Conservation (phyloP, 2,113 vertebrate genomes). For the Otus sunia region DNA sequence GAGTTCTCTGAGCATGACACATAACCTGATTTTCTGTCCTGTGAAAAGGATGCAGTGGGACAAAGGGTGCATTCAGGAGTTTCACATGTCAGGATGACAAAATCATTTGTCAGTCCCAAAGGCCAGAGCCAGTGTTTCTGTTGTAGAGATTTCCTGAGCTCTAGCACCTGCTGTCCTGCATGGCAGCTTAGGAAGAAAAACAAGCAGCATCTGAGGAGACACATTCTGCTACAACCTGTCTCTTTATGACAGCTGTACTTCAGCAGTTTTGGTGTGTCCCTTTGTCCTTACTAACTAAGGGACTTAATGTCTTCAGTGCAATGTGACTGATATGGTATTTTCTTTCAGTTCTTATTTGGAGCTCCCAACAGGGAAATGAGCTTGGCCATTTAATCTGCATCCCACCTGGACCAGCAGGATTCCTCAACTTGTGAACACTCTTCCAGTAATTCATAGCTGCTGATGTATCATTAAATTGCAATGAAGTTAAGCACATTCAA, state of each 20-base stretch:
- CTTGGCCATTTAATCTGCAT: neutral
- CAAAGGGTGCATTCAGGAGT: slow-evolving; percentile 25
- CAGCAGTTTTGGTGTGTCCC: neutral
- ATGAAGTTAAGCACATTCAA: neutral
- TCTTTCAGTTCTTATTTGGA: neutral
- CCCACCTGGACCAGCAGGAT: neutral
- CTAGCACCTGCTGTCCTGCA: slow-evolving; percentile 22
- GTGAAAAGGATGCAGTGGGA: slow-evolving; percentile 38
- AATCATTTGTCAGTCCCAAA: slow-evolving; percentile 55
- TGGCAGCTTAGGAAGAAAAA: slow-evolving; percentile 12
- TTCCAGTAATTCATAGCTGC: neutral
- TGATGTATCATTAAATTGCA: neutral
- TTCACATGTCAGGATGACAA: slow-evolving; percentile 64
- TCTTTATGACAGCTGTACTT: neutral
- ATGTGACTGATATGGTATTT: neutral
- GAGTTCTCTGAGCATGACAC: neutral
- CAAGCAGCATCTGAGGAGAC: neutral
- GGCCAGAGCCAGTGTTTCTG: slow-evolving; percentile 24
- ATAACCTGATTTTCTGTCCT: slow-evolving; percentile 51
- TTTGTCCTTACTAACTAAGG: neutral
- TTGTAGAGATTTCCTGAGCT: neutral
- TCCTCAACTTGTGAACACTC: neutral
- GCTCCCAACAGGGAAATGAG: neutral
- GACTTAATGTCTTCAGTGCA: neutral
- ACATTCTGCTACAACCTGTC: neutral